Conservation (phyloP, 1,140 invertebrate species). For the Zelostemma sp. region DNA sequence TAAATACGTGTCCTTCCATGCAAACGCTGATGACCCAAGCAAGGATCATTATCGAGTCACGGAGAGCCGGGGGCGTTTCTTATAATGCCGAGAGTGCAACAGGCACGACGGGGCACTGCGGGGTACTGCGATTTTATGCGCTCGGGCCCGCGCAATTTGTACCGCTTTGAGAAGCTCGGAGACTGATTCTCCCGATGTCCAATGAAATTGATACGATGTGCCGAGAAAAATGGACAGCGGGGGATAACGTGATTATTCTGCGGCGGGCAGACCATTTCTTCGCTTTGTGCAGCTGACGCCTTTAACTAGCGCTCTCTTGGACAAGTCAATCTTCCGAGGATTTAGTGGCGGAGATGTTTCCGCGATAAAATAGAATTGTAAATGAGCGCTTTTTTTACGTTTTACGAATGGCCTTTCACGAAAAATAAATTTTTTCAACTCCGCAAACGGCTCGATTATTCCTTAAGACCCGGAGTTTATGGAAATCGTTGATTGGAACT, state of each 20-base stretch:
- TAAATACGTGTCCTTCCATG: constrained; percentile 47
- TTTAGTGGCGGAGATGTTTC: background rate
- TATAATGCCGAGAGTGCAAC: background rate
- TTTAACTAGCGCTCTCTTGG: background rate
- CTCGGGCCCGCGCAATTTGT: constrained; percentile 34
- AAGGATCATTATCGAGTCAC: constrained; percentile 60
- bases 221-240: constrained; percentile 1
- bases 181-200: constrained; percentile 12
- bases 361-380: no score
- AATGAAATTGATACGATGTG: constrained; percentile 3
- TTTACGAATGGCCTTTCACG: no score
- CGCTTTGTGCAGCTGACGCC: background rate
- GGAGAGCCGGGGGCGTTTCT: constrained; percentile 11
- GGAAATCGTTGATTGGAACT: no score
- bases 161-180: constrained; percentile 20
- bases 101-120: background rate
- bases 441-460: no score
- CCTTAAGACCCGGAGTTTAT: no score
- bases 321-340: background rate
- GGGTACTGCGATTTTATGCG: constrained; percentile 1
- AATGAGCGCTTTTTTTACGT: no score
- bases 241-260: constrained; percentile 12
- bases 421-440: no score
- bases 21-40: constrained; percentile 61
- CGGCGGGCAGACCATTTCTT: background rate